These are phyloP conservation scores for Melanostigma gelatinosum DNA, from an alignment of 2,113 vertebrate species.

Conservation along the genomic window DNA sequence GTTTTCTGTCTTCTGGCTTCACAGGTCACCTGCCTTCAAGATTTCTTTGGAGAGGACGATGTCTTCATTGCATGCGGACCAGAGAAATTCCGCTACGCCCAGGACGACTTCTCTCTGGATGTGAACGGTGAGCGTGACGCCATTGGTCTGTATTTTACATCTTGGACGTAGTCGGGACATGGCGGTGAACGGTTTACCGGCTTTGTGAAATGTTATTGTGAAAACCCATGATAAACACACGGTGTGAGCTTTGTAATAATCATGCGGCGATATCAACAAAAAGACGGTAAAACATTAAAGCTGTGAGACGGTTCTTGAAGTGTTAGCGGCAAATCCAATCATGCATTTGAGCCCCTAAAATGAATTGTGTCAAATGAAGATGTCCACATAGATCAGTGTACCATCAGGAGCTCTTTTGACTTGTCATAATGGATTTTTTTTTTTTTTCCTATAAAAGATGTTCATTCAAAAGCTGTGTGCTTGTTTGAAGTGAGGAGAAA, in stretches of 20 bases:
- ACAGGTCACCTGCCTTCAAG: slow-evolving; percentile 98
- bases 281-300: neutral
- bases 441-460: neutral
- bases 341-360: neutral
- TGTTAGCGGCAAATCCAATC: neutral
- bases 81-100: slow-evolving; percentile 98
- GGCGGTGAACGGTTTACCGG: neutral
- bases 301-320: neutral
- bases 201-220: neutral
- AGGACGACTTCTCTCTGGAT: slow-evolving; percentile 98
- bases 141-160: neutral
- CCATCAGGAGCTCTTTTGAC: neutral
- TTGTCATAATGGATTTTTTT: neutral
- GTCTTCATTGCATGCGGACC: slow-evolving; percentile 98
- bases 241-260: neutral
- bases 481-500: slow-evolving; percentile 17
- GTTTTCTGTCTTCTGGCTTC: neutral
- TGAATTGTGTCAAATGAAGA: neutral
- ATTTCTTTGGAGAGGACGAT: slow-evolving; percentile 98
- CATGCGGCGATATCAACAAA: neutral
- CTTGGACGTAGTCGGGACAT: neutral
- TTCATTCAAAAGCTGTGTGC: slow-evolving; percentile 3
- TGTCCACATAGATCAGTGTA: neutral
- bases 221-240: neutral
- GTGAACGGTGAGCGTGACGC: slow-evolving; percentile 88